These are phyloP conservation scores for Zeugodacus cucurbitae DNA, from an alignment of 1,140 invertebrate genomes.

Conservation along the genomic window DNA sequence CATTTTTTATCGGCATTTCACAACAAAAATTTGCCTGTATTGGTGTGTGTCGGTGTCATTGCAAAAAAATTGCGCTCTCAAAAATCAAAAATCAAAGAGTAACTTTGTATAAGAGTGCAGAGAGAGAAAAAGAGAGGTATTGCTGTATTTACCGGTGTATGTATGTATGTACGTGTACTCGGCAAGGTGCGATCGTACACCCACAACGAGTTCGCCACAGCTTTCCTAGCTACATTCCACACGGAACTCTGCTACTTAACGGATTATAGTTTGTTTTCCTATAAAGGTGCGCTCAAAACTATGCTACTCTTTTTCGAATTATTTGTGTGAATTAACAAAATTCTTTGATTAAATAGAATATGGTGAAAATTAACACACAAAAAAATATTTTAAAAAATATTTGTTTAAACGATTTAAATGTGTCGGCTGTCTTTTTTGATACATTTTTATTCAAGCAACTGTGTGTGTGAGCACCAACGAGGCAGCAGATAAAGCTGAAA, in stretches of 20 bases:
- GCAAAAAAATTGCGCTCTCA: not conserved
- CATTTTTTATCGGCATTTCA: not conserved
- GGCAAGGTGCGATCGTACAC: not conserved
- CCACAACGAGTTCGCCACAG: not conserved
- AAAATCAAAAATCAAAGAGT: not conserved
- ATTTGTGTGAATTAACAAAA: not conserved
- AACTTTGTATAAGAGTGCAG: not conserved
- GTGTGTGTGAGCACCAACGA: too few relatives aligned
- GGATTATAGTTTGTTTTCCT: not conserved
- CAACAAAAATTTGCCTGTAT: not conserved
- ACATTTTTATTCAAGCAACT: too few relatives aligned
- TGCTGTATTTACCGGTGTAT: not conserved
- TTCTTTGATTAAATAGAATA: too few relatives aligned
- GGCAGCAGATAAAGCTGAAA: too few relatives aligned
- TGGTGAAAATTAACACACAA: too few relatives aligned
- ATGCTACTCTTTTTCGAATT: conserved; percentile 1
- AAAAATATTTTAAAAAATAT: too few relatives aligned
- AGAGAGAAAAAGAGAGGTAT: not conserved
- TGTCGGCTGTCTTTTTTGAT: too few relatives aligned
- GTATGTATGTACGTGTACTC: not conserved
- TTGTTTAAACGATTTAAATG: too few relatives aligned
- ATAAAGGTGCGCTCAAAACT: conserved; percentile 33
- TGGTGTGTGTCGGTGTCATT: not conserved
- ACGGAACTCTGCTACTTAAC: not conserved
- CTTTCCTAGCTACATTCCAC: not conserved